phyloP scores from a whole-genome alignment of 35 echinoderm and acorn worm genomes.

The Heliocidaris tuberculata region DNA sequence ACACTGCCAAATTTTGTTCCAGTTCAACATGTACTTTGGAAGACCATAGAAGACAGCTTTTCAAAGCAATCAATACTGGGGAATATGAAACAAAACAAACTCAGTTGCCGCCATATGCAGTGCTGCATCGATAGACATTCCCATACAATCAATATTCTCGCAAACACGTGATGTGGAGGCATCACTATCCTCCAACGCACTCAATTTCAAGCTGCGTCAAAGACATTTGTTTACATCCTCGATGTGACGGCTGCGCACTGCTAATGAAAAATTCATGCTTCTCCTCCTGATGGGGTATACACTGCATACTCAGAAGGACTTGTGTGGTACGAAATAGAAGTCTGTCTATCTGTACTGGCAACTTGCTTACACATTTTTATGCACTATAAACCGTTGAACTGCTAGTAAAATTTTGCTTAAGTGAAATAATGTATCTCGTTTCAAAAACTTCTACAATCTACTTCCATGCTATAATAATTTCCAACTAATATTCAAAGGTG shows the following conservation, averaged over 20 bases:
- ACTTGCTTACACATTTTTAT: too few species aligned
- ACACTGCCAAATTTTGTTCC: neutral
- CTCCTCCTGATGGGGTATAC: neutral
- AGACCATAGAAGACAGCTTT: neutral
- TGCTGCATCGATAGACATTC: neutral
- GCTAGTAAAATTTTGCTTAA: too few species aligned
- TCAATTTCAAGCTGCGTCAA: conserved; percentile 2
- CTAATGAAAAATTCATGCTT: neutral
- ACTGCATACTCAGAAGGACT: neutral
- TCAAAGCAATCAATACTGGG: neutral
- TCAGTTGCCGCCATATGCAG: neutral
- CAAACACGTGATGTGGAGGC: neutral
- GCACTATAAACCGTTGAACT: too few species aligned
- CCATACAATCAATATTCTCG: neutral
- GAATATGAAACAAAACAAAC: neutral
- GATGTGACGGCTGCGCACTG: neutral
- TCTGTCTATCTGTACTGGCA: too few species aligned
- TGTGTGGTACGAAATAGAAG: neutral
- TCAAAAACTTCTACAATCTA: too few species aligned
- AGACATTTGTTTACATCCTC: conserved; percentile 17
- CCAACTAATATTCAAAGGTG: too few species aligned
- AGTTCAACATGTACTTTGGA: neutral
- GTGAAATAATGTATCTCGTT: too few species aligned
- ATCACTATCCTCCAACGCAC: neutral
- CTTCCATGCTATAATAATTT: too few species aligned